These are phyloP conservation scores for Pandion haliaetus DNA, from an alignment of 2,113 vertebrate genomes.

Conservation along the genomic window DNA sequence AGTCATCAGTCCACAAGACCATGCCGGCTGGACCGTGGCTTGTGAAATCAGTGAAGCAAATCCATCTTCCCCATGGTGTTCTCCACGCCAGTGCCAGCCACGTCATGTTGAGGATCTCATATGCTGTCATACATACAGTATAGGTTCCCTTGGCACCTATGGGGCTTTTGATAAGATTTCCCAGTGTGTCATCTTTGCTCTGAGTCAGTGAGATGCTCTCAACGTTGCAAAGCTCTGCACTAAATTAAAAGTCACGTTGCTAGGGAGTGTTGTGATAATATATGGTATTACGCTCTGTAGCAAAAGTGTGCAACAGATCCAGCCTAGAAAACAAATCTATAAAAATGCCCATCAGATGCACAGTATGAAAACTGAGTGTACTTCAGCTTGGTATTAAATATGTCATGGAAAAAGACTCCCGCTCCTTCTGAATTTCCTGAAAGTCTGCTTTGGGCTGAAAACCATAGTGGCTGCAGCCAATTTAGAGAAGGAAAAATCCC, in stretches of 20 bases:
- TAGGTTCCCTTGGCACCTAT: not conserved
- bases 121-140: not conserved
- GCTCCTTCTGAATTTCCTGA: slow-evolving; percentile 44
- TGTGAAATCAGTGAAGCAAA: not conserved
- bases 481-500: slow-evolving; percentile 52
- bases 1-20: not conserved
- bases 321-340: slow-evolving; percentile 14
- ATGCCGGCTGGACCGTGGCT: not conserved
- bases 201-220: slow-evolving; percentile 23
- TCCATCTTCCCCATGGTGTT: not conserved
- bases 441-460: slow-evolving; percentile 56
- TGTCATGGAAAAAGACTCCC: slow-evolving; percentile 32
- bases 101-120: accelerated
- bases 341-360: not conserved
- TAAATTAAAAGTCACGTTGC: slow-evolving; percentile 45
- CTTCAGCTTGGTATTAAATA: not conserved
- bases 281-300: not conserved
- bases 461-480: slow-evolving; percentile 23
- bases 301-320: not conserved
- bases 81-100: not conserved
- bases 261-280: slow-evolving; percentile 26
- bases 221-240: not conserved
- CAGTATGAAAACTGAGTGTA: not conserved
- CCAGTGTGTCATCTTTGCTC: not conserved
- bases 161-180: slow-evolving; percentile 3